These are phyloP conservation scores for Macrostomum cliftonense DNA, from an alignment of 2,888 invertebrate genomes.

Conservation along the genomic window DNA sequence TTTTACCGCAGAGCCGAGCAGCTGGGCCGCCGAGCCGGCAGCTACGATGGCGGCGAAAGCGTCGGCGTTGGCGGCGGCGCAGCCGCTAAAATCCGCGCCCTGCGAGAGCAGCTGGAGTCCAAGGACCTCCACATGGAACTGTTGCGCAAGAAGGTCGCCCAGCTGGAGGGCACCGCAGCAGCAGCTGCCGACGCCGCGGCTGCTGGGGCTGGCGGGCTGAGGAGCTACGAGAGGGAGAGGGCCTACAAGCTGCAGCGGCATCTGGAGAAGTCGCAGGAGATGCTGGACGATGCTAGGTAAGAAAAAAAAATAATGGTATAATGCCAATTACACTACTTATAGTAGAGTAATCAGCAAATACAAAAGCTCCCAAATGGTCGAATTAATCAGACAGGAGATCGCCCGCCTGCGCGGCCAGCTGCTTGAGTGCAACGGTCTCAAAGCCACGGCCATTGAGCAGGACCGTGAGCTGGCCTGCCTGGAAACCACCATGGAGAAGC, in stretches of 20 bases:
- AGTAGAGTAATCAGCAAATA: no score
- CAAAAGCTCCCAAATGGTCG: no score
- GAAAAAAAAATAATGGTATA: conserved; percentile 34
- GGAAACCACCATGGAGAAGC: conserved; percentile 25
- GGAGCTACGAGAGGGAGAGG: conserved; percentile 11
- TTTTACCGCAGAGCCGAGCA: no score
- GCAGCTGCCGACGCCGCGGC: no score
- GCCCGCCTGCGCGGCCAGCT: conserved; percentile 34
- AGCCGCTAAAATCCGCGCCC: no score
- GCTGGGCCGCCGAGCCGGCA: no score
- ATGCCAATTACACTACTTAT: no score
- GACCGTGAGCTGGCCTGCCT: conserved; percentile 28
- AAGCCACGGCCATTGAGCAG: conserved; percentile 21
- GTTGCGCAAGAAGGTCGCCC: conserved; percentile 61
- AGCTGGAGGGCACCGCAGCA: conserved; percentile 49
- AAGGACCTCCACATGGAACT: conserved; percentile 76
- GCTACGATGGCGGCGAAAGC: no score
- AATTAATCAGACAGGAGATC: no score
- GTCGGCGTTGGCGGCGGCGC: no score
- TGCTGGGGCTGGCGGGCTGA: no score
- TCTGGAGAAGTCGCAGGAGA: conserved; percentile 58
- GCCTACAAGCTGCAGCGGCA: conserved; percentile 54
- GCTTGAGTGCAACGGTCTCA: conserved; percentile 28
- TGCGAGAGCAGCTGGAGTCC: conserved; percentile 61
- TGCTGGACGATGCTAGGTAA: conserved; percentile 60